These are phyloP conservation scores for Zelleria hepariella DNA, from an alignment of 2,888 invertebrate genomes.

Conservation along the genomic window DNA sequence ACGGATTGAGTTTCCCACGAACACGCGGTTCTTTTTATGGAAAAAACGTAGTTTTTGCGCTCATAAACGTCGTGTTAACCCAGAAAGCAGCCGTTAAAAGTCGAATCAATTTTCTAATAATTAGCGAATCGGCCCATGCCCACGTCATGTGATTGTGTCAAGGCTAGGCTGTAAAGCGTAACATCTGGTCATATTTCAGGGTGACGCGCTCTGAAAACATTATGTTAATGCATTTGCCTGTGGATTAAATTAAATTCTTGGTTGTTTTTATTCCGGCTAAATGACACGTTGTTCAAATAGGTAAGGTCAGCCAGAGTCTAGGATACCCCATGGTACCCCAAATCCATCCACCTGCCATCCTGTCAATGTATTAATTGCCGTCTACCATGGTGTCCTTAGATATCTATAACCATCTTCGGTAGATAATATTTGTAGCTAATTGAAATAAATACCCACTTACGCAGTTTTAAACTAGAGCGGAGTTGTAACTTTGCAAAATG, in stretches of 20 bases:
- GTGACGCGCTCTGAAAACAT: neutral
- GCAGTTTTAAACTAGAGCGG: neutral
- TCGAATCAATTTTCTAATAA: neutral
- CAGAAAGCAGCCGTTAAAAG: neutral
- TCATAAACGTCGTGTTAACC: conserved; percentile 1
- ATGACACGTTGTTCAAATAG: too few species aligned
- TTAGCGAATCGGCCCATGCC: conserved; percentile 1
- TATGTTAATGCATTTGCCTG: neutral
- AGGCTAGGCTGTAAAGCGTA: neutral
- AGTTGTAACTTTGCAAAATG: neutral
- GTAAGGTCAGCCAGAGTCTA: too few species aligned
- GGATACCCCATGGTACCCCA: too few species aligned
- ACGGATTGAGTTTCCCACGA: neutral
- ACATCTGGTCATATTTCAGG: neutral
- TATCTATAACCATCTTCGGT: too few species aligned
- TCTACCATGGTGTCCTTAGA: too few species aligned
- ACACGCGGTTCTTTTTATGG: neutral
- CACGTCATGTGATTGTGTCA: neutral
- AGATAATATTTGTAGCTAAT: too few species aligned
- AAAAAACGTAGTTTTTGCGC: neutral
- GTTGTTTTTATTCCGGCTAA: neutral
- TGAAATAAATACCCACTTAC: too few species aligned
- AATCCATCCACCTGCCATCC: too few species aligned
- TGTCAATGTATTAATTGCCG: too few species aligned
- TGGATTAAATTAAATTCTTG: neutral